These are phyloP conservation scores for Antheraea mylitta DNA, from an alignment of 1,140 invertebrate genomes.

Conservation along the genomic window DNA sequence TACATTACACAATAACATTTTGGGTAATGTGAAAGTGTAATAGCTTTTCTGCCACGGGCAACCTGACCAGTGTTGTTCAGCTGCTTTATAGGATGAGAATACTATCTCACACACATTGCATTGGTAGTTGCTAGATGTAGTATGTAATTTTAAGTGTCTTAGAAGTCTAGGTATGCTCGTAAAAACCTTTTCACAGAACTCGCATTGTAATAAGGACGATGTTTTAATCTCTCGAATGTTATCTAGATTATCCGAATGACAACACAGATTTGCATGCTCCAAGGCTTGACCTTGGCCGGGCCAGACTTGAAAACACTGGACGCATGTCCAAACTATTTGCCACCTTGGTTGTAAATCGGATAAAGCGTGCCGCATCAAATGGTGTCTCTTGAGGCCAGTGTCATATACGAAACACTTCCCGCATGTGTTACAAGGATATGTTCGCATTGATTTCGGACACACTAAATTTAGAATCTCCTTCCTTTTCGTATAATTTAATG, in stretches of 20 bases:
- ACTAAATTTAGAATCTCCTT: conserved; percentile 59
- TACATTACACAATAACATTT: conserved; percentile 65
- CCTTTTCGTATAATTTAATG: conserved; percentile 66
- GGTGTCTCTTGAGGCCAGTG: conserved; percentile 60
- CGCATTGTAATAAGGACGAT: conserved; percentile 59
- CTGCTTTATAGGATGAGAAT: conserved; percentile 62
- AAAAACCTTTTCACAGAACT: conserved; percentile 73
- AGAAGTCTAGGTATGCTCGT: conserved; percentile 65
- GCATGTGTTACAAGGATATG: conserved; percentile 59
- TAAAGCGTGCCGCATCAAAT: conserved; percentile 48
- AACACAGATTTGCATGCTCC: conserved; percentile 52
- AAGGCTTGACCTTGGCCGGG: conserved; percentile 54
- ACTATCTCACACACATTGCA: conserved; percentile 58
- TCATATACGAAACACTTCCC: conserved; percentile 70
- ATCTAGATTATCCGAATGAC: conserved; percentile 41
- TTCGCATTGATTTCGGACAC: conserved; percentile 48
- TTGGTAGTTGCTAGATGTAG: conserved; percentile 59
- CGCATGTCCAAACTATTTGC: conserved; percentile 73
- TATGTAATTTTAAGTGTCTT: conserved; percentile 61
- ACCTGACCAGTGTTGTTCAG: conserved; percentile 61
- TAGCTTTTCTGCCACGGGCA: conserved; percentile 61
- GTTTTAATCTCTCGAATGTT: conserved; percentile 60
- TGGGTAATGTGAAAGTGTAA: conserved; percentile 64
- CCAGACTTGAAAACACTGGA: conserved; percentile 72
- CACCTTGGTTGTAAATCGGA: conserved; percentile 51